A percentile compares a stretch with the other conserved stretches of the same genome.
Conservation (phyloP, 2,113 vertebrate genomes). For the Lucifuga dentata region DNA sequence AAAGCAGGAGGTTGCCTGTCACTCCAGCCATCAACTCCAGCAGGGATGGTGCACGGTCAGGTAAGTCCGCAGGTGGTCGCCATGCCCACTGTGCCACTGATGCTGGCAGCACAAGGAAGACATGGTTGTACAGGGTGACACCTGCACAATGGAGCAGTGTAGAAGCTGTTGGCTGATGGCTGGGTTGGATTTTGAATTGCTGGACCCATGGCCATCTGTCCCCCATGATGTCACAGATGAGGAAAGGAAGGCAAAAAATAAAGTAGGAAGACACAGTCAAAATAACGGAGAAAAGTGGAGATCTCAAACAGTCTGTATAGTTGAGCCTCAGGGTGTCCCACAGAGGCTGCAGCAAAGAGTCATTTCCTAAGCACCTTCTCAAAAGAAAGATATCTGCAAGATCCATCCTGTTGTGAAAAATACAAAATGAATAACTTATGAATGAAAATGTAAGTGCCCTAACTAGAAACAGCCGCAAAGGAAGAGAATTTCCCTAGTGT, state of each 20-base stretch:
- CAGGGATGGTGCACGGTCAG: conserved; percentile 71
- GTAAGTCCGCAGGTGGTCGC: conserved; percentile 79
- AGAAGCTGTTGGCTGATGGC: conserved; percentile 60
- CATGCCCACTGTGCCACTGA: conserved; percentile 81
- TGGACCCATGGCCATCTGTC: conserved; percentile 71
- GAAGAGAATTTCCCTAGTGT: conserved; percentile 20
- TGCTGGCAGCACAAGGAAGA: conserved; percentile 80
- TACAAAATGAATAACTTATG: neutral
- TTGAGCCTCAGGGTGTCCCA: conserved; percentile 76
- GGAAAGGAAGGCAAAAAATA: conserved; percentile 74
- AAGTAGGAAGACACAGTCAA: conserved; percentile 82
- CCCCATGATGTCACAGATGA: conserved; percentile 77
- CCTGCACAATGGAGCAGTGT: conserved; percentile 75
- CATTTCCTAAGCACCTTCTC: conserved; percentile 42
- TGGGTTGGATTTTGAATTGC: conserved; percentile 79
- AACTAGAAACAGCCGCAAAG: conserved; percentile 18
- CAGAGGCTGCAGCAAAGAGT: conserved; percentile 74
- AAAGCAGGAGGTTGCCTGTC: conserved; percentile 77
- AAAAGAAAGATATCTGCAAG: conserved; percentile 30
- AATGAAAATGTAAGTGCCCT: neutral
- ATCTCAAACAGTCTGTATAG: conserved; percentile 76
- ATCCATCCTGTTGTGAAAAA: conserved; percentile 48
- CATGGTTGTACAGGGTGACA: conserved; percentile 80
- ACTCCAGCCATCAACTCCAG: conserved; percentile 74
- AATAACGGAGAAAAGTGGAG: conserved; percentile 78